These are phyloP conservation scores for Lobophora halterata DNA, from an alignment of 2,888 invertebrate species.

Conservation along the genomic window DNA sequence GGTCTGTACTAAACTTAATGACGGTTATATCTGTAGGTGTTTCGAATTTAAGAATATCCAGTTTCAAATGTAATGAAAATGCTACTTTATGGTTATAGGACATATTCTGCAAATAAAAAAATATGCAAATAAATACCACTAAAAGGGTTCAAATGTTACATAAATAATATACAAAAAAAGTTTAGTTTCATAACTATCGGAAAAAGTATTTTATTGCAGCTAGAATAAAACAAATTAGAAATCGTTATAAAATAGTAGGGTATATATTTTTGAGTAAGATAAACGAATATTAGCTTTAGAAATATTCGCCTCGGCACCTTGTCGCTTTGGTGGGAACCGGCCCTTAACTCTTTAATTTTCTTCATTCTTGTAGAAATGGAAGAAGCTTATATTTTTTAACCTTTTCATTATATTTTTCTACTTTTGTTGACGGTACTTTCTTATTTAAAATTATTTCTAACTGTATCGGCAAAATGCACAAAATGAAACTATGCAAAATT, in stretches of 20 bases:
- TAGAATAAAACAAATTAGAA: slow-evolving; percentile 13
- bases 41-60: slow-evolving; percentile 7
- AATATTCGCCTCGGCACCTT: no score
- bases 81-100: neutral
- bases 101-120: slow-evolving; percentile 3
- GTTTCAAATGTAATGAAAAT: slow-evolving; percentile 7
- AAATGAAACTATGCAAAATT: no score
- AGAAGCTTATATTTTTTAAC: no score
- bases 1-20: slow-evolving; percentile 1
- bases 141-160: neutral
- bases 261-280: slow-evolving; percentile 47
- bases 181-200: neutral
- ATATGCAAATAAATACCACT: neutral
- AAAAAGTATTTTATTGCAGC: slow-evolving; percentile 15
- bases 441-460: no score
- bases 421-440: no score
- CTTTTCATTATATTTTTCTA: no score
- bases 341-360: no score
- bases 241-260: slow-evolving; percentile 1
- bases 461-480: no score
- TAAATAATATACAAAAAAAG: neutral
- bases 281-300: slow-evolving; percentile 16
- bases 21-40: slow-evolving; percentile 4
- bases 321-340: no score
- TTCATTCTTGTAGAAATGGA: neutral